Conservation (phyloP, 2,888 invertebrate genomes). For the Idaea biselata region DNA sequence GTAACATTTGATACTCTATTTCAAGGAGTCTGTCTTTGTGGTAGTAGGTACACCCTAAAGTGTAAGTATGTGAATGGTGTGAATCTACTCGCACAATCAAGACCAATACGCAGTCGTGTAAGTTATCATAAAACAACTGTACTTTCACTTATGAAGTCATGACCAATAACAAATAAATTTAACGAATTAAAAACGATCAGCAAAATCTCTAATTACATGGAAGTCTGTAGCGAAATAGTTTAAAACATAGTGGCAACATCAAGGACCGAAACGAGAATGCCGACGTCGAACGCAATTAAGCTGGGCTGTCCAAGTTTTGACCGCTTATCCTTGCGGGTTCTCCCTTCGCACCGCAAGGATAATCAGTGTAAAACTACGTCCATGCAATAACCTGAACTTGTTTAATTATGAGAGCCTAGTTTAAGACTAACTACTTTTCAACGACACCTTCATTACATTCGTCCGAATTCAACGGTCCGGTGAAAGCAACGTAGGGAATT, state of each 20-base stretch:
- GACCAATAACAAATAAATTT: no score
- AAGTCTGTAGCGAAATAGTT: neutral
- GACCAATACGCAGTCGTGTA: no score
- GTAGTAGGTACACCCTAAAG: no score
- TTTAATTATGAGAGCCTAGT: constrained; percentile 30
- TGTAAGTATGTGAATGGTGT: no score
- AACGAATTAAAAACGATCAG: no score
- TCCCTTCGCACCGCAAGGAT: constrained; percentile 42
- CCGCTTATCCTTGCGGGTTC: constrained; percentile 36
- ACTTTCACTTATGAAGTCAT: no score
- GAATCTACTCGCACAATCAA: no score
- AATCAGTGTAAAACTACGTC: constrained; percentile 50
- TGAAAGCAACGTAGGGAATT: neutral
- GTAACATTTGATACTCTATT: constrained; percentile 13
- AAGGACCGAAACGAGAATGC: constrained; percentile 33
- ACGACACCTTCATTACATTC: constrained; percentile 13
- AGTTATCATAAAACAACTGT: no score
- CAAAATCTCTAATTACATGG: neutral
- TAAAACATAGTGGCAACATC: neutral
- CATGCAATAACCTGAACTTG: constrained; percentile 28
- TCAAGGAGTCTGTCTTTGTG: constrained; percentile 1
- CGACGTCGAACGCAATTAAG: constrained; percentile 46
- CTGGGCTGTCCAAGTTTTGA: constrained; percentile 40
- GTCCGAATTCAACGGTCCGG: neutral
- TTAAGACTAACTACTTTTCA: constrained; percentile 28